Percentiles rank a stretch among this genome's conserved stretches.
phyloP scores from a whole-genome alignment of 2,888 invertebrate genomes.

The Phoenoteleia sp. region DNA sequence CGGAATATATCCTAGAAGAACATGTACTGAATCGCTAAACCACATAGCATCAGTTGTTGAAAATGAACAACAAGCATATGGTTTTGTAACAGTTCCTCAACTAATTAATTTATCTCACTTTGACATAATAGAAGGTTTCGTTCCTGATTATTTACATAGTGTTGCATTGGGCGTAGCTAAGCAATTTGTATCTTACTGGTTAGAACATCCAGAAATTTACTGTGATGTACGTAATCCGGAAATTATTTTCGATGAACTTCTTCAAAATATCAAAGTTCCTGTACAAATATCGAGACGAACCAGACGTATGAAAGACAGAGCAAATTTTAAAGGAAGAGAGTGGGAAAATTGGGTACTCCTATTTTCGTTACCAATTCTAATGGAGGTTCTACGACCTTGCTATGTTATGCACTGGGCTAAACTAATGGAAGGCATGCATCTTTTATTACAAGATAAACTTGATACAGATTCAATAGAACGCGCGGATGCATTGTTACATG shows the following conservation, averaged over 20 bases:
- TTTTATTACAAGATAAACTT: not conserved
- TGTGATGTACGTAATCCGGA: not conserved
- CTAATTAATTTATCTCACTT: conserved; percentile 42
- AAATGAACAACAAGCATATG: not conserved
- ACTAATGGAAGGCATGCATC: not conserved
- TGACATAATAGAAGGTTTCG: not conserved
- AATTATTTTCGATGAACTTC: not conserved
- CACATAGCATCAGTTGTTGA: not conserved
- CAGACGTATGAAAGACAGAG: not conserved
- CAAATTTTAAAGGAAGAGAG: not conserved
- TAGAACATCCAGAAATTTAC: not conserved
- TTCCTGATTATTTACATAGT: conserved; percentile 21
- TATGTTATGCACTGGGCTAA: not conserved
- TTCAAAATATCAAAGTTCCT: not conserved
- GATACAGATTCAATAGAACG: not conserved
- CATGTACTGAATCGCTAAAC: not conserved
- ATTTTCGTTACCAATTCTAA: not conserved
- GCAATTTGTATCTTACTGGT: conserved; percentile 47
- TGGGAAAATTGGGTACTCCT: not conserved
- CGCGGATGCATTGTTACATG: not conserved
- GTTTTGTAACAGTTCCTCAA: conserved; percentile 48
- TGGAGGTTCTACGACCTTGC: not conserved
- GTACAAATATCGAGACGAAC: not conserved
- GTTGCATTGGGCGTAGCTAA: conserved; percentile 51
- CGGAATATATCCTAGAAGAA: not conserved